Evolutionary conservation across 23 tunicate genomes (phyloP).

Genomic region (Trididemnum clinides): DNA sequence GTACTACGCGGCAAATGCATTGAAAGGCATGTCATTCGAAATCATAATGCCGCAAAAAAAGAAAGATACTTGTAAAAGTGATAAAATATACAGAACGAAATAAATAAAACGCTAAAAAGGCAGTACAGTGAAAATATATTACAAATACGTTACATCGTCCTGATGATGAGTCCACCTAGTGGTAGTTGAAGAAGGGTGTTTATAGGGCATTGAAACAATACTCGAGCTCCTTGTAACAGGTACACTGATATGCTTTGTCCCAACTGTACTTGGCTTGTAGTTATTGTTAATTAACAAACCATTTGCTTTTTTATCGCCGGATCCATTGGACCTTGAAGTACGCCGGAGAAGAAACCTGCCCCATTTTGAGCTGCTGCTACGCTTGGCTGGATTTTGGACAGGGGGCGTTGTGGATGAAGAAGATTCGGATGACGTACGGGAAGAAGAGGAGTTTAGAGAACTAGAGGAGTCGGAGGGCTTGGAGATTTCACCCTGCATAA

Average conservation of each 20-base stretch:
- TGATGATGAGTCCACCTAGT: constrained; percentile 65
- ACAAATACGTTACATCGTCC: constrained; percentile 86
- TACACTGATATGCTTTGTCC: neutral
- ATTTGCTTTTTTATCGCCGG: neutral
- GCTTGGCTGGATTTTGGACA: neutral
- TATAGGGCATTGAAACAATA: constrained; percentile 53
- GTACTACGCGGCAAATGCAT: neutral
- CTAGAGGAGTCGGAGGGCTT: constrained; percentile 21
- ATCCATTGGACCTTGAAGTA: neutral
- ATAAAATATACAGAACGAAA: no score
- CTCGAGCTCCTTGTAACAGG: neutral
- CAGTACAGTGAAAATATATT: no score
- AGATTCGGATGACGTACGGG: constrained; percentile 20
- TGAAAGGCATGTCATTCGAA: no score
- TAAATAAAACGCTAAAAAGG: no score
- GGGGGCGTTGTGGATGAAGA: neutral
- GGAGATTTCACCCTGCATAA: neutral
- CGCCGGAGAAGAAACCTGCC: neutral
- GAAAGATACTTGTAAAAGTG: no score
- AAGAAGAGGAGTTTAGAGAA: constrained; percentile 18
- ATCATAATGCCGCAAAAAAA: no score
- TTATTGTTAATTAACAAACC: neutral
- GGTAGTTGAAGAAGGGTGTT: constrained; percentile 29
- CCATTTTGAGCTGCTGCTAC: constrained; percentile 28
- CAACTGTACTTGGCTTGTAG: neutral